phyloP scores from a whole-genome alignment of 2,113 vertebrate species.

The Corythornis vintsioides region DNA sequence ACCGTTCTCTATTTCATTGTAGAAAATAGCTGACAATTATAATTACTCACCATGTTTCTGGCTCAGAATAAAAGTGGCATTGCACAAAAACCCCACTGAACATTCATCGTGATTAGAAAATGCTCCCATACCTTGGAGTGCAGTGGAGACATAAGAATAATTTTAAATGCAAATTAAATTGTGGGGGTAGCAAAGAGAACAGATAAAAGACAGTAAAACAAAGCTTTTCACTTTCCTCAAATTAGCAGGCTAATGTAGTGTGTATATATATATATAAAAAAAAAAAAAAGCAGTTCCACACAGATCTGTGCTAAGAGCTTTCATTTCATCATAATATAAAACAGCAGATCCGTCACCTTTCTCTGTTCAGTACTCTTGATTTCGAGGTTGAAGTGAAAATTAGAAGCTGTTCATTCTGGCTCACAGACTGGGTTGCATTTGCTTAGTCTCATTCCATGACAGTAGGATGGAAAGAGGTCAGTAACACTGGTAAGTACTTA shows the following conservation, averaged over 20 bases:
- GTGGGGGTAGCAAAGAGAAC: conserved; percentile 80
- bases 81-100: conserved; percentile 70
- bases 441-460: conserved; percentile 47
- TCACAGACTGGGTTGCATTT: conserved; percentile 59
- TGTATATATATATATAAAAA: neutral
- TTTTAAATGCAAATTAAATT: conserved; percentile 85
- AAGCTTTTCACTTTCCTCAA: conserved; percentile 81
- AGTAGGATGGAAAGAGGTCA: conserved; percentile 68
- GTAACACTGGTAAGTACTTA: conserved; percentile 77
- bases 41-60: conserved; percentile 78
- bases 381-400: conserved; percentile 77
- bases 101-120: conserved; percentile 75
- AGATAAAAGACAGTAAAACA: conserved; percentile 82
- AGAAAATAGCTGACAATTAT: conserved; percentile 72
- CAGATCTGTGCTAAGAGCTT: conserved; percentile 71
- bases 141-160: conserved; percentile 78
- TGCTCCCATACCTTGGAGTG: conserved; percentile 77
- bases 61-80: conserved; percentile 74
- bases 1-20: conserved; percentile 63
- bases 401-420: conserved; percentile 76
- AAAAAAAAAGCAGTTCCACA: conserved; percentile 72
- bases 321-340: conserved; percentile 78
- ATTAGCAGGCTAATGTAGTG: conserved; percentile 79
- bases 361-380: conserved; percentile 71
- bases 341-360: conserved; percentile 74